Percentiles rank a stretch among this genome's conserved stretches.
These are phyloP conservation scores for Koerneria pararmatus DNA, from an alignment of 2,888 invertebrate genomes.

Conservation along the genomic window DNA sequence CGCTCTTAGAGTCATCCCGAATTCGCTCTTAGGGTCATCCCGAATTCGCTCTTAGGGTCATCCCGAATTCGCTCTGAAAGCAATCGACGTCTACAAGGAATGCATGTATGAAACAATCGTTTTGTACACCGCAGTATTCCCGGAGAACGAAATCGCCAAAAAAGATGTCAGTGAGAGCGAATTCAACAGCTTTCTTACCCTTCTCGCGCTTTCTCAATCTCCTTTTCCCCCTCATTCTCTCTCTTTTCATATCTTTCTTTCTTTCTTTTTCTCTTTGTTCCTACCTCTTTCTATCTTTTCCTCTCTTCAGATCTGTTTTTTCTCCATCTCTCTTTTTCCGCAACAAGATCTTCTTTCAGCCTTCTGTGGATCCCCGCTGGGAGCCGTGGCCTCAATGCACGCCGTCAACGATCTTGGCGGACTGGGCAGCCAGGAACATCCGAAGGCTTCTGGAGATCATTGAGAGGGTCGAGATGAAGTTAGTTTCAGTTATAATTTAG, in stretches of 20 bases:
- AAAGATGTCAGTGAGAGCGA: slow-evolving; percentile 48
- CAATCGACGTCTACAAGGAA: slow-evolving; percentile 53
- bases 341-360: slow-evolving; percentile 26
- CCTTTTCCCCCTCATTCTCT: no score
- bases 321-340: background rate
- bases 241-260: no score
- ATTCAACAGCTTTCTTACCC: no score
- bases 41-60: slow-evolving; percentile 41
- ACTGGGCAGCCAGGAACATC: slow-evolving; percentile 47
- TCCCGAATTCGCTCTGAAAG: slow-evolving; percentile 46
- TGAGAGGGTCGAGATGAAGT: slow-evolving; percentile 44
- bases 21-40: no score
- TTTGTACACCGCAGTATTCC: slow-evolving; percentile 57
- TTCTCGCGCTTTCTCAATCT: no score
- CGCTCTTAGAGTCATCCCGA: no score
- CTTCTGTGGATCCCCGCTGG: slow-evolving; percentile 52
- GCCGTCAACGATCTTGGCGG: slow-evolving; percentile 49
- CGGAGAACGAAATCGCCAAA: slow-evolving; percentile 46
- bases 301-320: background rate
- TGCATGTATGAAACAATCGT: slow-evolving; percentile 59
- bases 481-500: slow-evolving; percentile 15
- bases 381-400: slow-evolving; percentile 54
- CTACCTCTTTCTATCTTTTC: background rate
- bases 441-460: slow-evolving; percentile 43
- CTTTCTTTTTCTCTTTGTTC: slow-evolving; percentile 11